These are phyloP conservation scores for Tupaia tana DNA, from an alignment of 2,113 vertebrate genomes.

Conservation along the genomic window DNA sequence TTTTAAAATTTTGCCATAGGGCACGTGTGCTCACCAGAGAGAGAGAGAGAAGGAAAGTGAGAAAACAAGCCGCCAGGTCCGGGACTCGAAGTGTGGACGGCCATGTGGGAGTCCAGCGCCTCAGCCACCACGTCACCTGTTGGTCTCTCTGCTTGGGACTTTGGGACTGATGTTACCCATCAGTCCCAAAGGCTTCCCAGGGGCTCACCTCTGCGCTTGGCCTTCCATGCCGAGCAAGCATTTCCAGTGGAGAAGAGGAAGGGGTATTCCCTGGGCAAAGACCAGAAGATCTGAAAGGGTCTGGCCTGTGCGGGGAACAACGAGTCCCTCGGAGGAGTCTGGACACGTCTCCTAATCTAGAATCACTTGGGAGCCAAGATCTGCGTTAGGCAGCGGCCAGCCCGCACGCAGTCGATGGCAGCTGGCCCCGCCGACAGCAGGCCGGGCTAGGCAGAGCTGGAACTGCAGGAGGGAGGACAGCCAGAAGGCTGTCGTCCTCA, in stretches of 20 bases:
- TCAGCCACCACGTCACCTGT: too few relatives aligned
- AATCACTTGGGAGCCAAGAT: not conserved
- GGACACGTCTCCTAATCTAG: not conserved
- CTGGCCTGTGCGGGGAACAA: not conserved
- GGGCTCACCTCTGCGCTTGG: not conserved
- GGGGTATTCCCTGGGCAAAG: not conserved
- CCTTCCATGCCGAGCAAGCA: not conserved
- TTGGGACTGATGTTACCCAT: too few relatives aligned
- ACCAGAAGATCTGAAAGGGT: not conserved
- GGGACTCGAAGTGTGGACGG: too few relatives aligned
- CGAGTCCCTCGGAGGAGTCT: not conserved
- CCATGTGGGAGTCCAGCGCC: too few relatives aligned
- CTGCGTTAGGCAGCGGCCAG: too few relatives aligned
- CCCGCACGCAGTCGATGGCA: not conserved
- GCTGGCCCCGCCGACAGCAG: not conserved
- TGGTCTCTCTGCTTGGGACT: too few relatives aligned
- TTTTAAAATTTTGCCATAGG: too few relatives aligned
- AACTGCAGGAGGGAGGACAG: rapidly evolving
- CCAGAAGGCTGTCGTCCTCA: not conserved
- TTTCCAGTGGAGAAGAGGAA: not conserved
- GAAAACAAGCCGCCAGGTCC: too few relatives aligned
- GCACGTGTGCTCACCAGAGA: too few relatives aligned
- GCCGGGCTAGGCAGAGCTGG: not conserved
- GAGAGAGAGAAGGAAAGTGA: too few relatives aligned
- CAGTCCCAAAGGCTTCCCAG: not conserved